A percentile compares a stretch with the other conserved stretches of the same genome.
These are phyloP conservation scores for Petrolisthes manimaculis DNA, from an alignment of 2,888 invertebrate species.

Conservation along the genomic window DNA sequence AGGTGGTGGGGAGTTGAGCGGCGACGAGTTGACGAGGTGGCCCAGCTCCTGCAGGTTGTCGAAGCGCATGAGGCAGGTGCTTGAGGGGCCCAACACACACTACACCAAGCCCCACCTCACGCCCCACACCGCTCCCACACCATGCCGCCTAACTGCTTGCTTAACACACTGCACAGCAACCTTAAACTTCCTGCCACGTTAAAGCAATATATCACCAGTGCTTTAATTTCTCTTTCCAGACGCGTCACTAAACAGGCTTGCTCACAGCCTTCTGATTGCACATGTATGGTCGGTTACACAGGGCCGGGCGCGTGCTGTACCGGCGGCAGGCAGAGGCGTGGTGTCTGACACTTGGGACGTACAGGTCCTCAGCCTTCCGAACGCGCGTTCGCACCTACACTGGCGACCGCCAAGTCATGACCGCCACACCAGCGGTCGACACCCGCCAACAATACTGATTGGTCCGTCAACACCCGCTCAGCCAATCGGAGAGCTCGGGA, in stretches of 20 bases:
- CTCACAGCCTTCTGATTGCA: conserved; percentile 47
- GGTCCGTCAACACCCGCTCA: conserved; percentile 65
- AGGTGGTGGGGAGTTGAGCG: conserved; percentile 71
- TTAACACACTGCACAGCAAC: conserved; percentile 39
- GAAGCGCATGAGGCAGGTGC: conserved; percentile 64
- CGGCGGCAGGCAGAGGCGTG: conserved; percentile 54
- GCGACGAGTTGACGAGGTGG: conserved; percentile 61
- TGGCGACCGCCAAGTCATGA: conserved; percentile 65
- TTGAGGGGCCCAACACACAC: conserved; percentile 47
- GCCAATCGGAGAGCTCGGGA: conserved; percentile 54
- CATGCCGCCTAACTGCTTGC: conserved; percentile 17
- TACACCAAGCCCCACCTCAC: conserved; percentile 49
- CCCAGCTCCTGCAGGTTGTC: conserved; percentile 60
- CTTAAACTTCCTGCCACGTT: conserved; percentile 42
- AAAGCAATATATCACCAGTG: conserved; percentile 52
- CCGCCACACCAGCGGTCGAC: conserved; percentile 65
- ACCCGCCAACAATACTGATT: conserved; percentile 66
- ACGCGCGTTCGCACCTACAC: conserved; percentile 66
- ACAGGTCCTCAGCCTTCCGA: conserved; percentile 62
- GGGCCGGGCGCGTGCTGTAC: conserved; percentile 18
- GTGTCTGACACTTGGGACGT: conserved; percentile 60
- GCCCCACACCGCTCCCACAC: conserved; percentile 31
- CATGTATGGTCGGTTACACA: conserved; percentile 20
- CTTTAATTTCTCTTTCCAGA: conserved; percentile 35
- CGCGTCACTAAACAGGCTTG: conserved; percentile 37